Evolutionary conservation across 2,797 vertebrate genomes (phyloP).

Genomic region (Chelon auratus): DNA sequence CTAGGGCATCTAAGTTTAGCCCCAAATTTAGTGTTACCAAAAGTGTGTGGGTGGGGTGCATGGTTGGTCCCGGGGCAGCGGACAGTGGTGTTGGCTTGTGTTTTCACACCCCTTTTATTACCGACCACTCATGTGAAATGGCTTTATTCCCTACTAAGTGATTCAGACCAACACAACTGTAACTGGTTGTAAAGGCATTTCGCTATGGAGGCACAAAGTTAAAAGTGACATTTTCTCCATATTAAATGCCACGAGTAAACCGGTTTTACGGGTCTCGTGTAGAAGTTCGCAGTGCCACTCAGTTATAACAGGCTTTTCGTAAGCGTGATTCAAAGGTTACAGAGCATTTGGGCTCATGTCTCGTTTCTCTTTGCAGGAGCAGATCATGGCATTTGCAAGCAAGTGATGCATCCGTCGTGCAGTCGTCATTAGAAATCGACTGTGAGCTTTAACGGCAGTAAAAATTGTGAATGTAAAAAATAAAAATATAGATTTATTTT

Average conservation of each 20-base stretch:
- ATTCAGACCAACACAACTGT: slow-evolving; percentile 77
- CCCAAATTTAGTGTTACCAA: slow-evolving; percentile 88
- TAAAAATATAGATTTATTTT: slow-evolving; percentile 79
- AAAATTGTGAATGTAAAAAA: slow-evolving; percentile 66
- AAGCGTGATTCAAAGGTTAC: slow-evolving; percentile 30
- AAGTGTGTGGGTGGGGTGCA: slow-evolving; percentile 88
- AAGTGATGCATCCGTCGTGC: slow-evolving; percentile 81
- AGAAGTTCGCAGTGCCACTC: slow-evolving; percentile 35
- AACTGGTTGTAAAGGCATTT: slow-evolving; percentile 69
- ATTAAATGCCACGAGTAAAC: slow-evolving; percentile 64
- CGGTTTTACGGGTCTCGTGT: slow-evolving; percentile 57
- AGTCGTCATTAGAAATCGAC: slow-evolving; percentile 23
- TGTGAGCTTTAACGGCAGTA: slow-evolving; percentile 54
- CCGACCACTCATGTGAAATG: slow-evolving; percentile 84
- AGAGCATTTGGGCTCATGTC: slow-evolving; percentile 31
- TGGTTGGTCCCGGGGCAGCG: slow-evolving; percentile 76
- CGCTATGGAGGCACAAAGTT: slow-evolving; percentile 52
- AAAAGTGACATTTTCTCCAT: slow-evolving; percentile 64
- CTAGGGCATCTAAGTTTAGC: slow-evolving; percentile 87
- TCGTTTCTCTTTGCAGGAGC: slow-evolving; percentile 87
- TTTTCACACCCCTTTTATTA: slow-evolving; percentile 90
- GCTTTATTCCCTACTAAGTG: slow-evolving; percentile 84
- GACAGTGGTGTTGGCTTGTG: slow-evolving; percentile 84
- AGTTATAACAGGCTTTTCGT: slow-evolving; percentile 25
- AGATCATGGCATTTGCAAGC: slow-evolving; percentile 95